Conservation (phyloP, 2,888 invertebrate genomes). For the Ganaspis brasiliensis region DNA sequence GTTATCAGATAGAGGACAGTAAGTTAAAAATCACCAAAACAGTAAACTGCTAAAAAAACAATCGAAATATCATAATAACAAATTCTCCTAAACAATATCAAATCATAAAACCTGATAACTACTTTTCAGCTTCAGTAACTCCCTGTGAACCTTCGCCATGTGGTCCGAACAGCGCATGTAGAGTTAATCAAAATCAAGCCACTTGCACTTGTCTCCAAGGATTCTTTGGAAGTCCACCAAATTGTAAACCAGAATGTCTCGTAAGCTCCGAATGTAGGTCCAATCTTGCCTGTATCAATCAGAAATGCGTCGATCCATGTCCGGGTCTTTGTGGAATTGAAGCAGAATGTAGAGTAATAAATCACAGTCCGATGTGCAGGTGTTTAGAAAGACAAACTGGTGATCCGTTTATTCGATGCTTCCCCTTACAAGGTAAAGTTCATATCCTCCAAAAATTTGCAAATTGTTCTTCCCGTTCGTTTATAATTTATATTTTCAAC, state of each 20-base stretch:
- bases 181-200: slow-evolving; percentile 87
- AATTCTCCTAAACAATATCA: too few relatives aligned
- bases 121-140: slow-evolving; percentile 80
- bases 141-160: slow-evolving; percentile 92
- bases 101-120: not conserved
- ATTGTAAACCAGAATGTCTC: slow-evolving; percentile 80
- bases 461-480: too few relatives aligned
- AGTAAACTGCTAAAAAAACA: not conserved
- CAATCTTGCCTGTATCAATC: slow-evolving; percentile 81
- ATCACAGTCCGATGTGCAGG: slow-evolving; percentile 81
- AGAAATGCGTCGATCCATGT: slow-evolving; percentile 82
- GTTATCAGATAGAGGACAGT: slow-evolving; percentile 83
- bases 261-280: slow-evolving; percentile 80
- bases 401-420: slow-evolving; percentile 81
- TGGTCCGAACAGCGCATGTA: slow-evolving; percentile 91
- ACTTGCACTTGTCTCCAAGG: slow-evolving; percentile 82
- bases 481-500: slow-evolving; percentile 23
- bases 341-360: slow-evolving; percentile 81
- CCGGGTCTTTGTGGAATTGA: slow-evolving; percentile 80
- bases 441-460: slow-evolving; percentile 5
- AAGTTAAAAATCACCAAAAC: slow-evolving; percentile 81
- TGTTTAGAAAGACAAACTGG: slow-evolving; percentile 82
- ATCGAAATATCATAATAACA: not conserved
- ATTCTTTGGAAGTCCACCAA: slow-evolving; percentile 79
- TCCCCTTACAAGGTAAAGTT: slow-evolving; percentile 78